Evolutionary conservation across 1,140 invertebrate species (phyloP).

Genomic region (Cyphomyrmex costatus): DNA sequence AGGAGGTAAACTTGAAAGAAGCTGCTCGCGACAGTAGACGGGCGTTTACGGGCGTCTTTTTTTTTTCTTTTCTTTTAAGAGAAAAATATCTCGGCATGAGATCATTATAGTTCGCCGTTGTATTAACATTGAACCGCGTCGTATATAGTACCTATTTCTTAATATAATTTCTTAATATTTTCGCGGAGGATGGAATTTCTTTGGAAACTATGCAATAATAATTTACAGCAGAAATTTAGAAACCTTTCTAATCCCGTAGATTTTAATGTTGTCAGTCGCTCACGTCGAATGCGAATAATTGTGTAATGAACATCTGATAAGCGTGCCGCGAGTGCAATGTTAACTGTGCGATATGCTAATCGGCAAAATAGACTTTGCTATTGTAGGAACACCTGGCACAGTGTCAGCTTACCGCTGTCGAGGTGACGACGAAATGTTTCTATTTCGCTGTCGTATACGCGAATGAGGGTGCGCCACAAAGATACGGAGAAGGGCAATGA

Average conservation of each 20-base stretch:
- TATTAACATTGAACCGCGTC: background rate
- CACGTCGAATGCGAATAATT: slow-evolving; percentile 23
- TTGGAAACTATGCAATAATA: background rate
- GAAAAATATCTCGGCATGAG: slow-evolving; percentile 38
- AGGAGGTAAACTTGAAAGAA: slow-evolving; percentile 64
- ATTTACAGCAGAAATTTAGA: background rate
- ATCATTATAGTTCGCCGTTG: slow-evolving; percentile 15
- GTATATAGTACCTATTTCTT: background rate
- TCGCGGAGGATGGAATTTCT: background rate
- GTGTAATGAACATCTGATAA: slow-evolving; percentile 34
- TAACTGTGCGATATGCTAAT: slow-evolving; percentile 65
- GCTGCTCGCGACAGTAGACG: slow-evolving; percentile 30
- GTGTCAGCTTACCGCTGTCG: slow-evolving; percentile 72
- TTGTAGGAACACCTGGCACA: slow-evolving; percentile 76
- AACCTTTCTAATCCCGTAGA: background rate
- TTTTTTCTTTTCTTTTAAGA: slow-evolving; percentile 32
- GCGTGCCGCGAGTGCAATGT: slow-evolving; percentile 26
- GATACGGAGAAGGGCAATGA: slow-evolving; percentile 46
- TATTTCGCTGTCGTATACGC: slow-evolving; percentile 59
- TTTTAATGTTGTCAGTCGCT: background rate
- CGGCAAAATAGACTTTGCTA: slow-evolving; percentile 58
- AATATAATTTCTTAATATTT: too few relatives aligned
- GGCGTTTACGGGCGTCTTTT: slow-evolving; percentile 25
- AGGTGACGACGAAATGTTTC: slow-evolving; percentile 77
- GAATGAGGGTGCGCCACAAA: slow-evolving; percentile 60